A percentile compares a stretch with the other conserved stretches of the same genome.
Conservation (phyloP, 2,113 vertebrate species). For the Zosterops pallidus region DNA sequence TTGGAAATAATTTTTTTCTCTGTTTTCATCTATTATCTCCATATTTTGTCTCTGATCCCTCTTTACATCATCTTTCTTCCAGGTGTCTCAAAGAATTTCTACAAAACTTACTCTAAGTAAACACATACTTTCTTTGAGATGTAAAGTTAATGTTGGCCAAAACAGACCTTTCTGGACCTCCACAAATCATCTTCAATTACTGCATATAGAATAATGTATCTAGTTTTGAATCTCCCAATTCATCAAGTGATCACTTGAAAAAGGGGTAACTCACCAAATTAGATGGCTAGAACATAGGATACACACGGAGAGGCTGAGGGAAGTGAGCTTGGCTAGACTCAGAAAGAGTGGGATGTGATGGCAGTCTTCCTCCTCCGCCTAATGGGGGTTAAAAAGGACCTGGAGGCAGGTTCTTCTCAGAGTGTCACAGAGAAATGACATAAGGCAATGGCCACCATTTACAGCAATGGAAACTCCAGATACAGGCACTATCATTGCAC, state of each 20-base stretch:
- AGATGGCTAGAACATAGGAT: not conserved
- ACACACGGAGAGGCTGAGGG: not conserved
- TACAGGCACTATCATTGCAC: not conserved
- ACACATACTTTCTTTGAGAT: not conserved
- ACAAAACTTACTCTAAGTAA: not conserved
- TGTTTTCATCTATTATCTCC: not conserved
- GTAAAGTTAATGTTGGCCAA: not conserved
- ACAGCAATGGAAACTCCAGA: not conserved
- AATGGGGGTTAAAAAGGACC: not conserved
- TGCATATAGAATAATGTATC: not conserved
- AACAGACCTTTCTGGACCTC: not conserved
- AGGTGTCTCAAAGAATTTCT: not conserved
- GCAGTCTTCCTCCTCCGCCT: not conserved
- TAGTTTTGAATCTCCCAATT: not conserved
- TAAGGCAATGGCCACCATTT: not conserved
- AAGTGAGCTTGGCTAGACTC: not conserved
- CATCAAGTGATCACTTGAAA: not conserved
- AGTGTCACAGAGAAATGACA: not conserved
- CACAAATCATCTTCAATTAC: not conserved
- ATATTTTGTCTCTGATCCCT: not conserved
- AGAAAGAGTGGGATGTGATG: not conserved
- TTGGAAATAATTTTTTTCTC: not conserved
- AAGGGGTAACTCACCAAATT: not conserved
- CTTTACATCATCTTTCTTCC: not conserved
- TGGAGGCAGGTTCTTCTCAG: not conserved